Percentiles rank a stretch among this genome's conserved stretches.
Evolutionary conservation across 2,113 vertebrate genomes (phyloP).

Genomic region (Apteryx owenii): DNA sequence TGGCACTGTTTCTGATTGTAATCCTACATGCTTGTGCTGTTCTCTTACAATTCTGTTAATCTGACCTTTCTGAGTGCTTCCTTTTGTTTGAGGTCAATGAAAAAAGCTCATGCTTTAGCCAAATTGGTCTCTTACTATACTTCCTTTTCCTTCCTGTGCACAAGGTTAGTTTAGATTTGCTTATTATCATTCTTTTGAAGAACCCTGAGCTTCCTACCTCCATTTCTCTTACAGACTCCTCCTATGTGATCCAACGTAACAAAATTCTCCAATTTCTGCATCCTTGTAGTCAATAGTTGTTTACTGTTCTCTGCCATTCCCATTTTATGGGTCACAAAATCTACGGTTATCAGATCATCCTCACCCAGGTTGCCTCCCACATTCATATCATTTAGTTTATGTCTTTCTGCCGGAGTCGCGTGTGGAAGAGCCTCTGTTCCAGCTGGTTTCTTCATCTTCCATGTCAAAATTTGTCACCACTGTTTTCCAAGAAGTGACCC

Average conservation of each 20-base stretch:
- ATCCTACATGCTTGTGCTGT: not conserved
- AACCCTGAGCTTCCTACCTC: not conserved
- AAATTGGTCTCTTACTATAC: accelerated
- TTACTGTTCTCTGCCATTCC: not conserved
- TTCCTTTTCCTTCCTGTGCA: not conserved
- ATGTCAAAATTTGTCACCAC: not conserved
- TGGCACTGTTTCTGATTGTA: not conserved
- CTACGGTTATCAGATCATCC: not conserved
- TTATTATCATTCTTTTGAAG: not conserved
- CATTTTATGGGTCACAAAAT: not conserved
- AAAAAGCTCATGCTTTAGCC: not conserved
- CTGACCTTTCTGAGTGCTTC: not conserved
- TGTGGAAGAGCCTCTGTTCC: not conserved
- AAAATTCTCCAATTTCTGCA: not conserved
- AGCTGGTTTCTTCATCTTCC: not conserved
- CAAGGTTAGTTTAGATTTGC: not conserved
- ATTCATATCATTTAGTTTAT: not conserved
- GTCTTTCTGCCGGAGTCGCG: not conserved
- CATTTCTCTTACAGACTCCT: not conserved
- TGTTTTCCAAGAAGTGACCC: not conserved
- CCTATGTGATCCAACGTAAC: accelerated
- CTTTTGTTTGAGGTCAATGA: not conserved
- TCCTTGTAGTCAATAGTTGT: accelerated
- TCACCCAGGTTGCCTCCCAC: not conserved
- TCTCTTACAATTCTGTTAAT: not conserved